A percentile compares a stretch with the other conserved stretches of the same genome.
Conservation (phyloP, 2,888 invertebrate genomes). For the Ophion slaviceki region DNA sequence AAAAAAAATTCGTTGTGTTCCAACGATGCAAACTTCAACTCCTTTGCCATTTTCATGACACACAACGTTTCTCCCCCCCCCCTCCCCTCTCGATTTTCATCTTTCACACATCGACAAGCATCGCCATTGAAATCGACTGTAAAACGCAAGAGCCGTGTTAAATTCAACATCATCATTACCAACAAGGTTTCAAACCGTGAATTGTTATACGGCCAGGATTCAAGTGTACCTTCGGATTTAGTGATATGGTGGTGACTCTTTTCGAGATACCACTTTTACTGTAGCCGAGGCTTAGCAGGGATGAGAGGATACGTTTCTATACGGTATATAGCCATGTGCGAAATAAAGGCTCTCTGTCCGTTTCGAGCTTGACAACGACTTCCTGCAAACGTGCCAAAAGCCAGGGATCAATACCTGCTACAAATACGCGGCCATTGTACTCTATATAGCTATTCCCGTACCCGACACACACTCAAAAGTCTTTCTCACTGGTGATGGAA, state of each 20-base stretch:
- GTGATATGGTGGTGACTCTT: neutral
- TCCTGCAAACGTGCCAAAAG: slow-evolving; percentile 65
- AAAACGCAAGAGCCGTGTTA: too few species aligned
- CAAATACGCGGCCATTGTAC: slow-evolving; percentile 58
- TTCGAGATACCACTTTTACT: neutral
- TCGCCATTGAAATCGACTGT: too few species aligned
- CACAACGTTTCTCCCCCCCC: too few species aligned
- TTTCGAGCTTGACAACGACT: slow-evolving; percentile 31
- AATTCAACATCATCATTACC: too few species aligned
- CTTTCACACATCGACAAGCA: too few species aligned
- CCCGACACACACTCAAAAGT: slow-evolving; percentile 9
- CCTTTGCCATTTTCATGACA: too few species aligned
- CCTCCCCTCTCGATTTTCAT: too few species aligned
- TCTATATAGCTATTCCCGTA: slow-evolving; percentile 24
- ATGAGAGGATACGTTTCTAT: neutral
- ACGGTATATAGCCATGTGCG: slow-evolving; percentile 20
- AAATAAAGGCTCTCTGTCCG: neutral
- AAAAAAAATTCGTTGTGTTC: too few species aligned
- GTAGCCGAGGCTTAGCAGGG: neutral
- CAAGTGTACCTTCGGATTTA: neutral
- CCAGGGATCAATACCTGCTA: slow-evolving; percentile 67
- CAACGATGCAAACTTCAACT: too few species aligned
- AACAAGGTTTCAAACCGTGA: neutral
- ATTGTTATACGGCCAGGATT: neutral
- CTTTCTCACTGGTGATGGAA: neutral